Percentiles rank a stretch among this genome's conserved stretches.
These are phyloP conservation scores for Pangasianodon hypophthalmus DNA, from an alignment of 2,113 vertebrate genomes.

Conservation along the genomic window DNA sequence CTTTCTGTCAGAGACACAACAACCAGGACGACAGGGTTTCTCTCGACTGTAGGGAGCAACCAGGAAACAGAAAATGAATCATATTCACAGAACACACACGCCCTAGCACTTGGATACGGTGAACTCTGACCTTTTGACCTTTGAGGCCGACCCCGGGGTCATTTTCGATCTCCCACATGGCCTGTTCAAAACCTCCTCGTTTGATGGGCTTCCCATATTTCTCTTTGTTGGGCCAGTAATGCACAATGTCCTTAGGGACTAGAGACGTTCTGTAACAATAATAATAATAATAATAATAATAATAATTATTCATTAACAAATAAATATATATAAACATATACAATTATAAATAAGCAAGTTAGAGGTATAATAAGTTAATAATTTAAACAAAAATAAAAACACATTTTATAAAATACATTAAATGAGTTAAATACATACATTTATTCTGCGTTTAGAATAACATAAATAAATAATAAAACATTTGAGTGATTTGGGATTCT, in stretches of 20 bases:
- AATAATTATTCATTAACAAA: not conserved
- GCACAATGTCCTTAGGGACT: constrained; percentile 85
- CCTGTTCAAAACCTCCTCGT: constrained; percentile 89
- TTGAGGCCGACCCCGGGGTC: constrained; percentile 89
- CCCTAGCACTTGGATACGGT: too few species aligned
- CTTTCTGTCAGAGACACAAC: constrained; percentile 41
- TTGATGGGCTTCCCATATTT: constrained; percentile 88
- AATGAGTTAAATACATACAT: too few species aligned
- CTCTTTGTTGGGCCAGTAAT: constrained; percentile 87
- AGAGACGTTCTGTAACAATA: constrained; percentile 77
- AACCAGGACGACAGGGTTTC: not conserved
- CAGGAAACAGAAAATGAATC: not conserved
- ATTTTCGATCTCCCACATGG: constrained; percentile 96
- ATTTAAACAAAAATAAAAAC: too few species aligned
- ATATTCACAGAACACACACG: not conserved
- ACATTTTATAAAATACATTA: too few species aligned
- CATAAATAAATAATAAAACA: not conserved
- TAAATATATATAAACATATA: not conserved
- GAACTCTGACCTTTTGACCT: constrained; percentile 77
- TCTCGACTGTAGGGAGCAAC: not conserved
- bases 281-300: constrained; percentile 43
- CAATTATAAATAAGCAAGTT: not conserved
- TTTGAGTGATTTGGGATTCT: not conserved
- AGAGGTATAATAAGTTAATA: not conserved
- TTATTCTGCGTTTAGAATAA: too few species aligned